Evolutionary conservation across 2,888 invertebrate genomes (phyloP), one percentile per base, ranked within the genome.

Genomic region (Harpalus rubripes): DNA sequence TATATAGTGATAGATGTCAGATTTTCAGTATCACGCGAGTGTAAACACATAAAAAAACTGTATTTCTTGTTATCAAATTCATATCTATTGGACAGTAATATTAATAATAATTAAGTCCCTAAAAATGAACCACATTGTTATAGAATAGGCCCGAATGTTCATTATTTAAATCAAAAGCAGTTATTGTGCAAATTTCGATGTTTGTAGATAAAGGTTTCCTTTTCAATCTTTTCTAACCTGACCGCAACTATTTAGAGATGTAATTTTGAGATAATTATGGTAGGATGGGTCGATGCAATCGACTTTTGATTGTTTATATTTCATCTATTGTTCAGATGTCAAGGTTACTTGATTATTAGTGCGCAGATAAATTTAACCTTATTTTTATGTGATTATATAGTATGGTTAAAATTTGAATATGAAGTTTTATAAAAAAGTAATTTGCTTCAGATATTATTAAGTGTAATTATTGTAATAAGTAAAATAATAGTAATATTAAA

Each of bases 291-390:
- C 68, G 68, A 74, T 74, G 52, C 39, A 59, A 79, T 79, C 79
- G 39, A 41, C 39, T 59, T 79, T 79, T 61, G 58, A 79, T 79
- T 79, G 79, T 79, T 56, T 78, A 6, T 79, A 18, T 61, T 79
- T 59, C 56, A 78, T 56, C 41, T 41, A 79, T 79, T 79, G 79
- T 79, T 61, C 61, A 79, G 61, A 32, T 79, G 61, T 79, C 79
- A 79, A 79, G 79, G 79, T 79, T 61, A 61, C 15, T 22, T n/a
- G 10, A 78, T 58, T 78, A 78, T 78, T 78, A 78, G 78, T 78
- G 56, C 78, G 78, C 7, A 78, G 58, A 78, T 58, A 52, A 78
- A 78, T 15, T 7, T 22, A 56, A 78, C 78, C 78, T 78, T 58
- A 78, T 78, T 78, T 56, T 76, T 52, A 7, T 10, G 7, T 39